Percentiles rank a stretch among this genome's conserved stretches.
Conservation (phyloP, 2,888 invertebrate genomes). For the Criorhina ranunculi region DNA sequence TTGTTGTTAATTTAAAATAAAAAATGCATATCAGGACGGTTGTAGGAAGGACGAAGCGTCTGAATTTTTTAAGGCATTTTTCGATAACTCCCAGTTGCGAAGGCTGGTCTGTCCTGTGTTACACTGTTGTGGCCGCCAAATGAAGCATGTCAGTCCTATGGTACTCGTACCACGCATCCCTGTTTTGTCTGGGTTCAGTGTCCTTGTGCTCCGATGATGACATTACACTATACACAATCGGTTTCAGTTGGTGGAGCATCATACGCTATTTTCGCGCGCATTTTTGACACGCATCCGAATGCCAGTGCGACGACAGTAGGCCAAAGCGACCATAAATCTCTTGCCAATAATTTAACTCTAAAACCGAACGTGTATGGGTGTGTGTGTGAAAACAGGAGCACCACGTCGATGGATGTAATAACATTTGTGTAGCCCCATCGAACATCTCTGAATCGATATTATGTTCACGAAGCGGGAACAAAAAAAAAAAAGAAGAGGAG, state of each 20-base stretch:
- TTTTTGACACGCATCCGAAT: slow-evolving; percentile 49
- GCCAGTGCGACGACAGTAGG: slow-evolving; percentile 25
- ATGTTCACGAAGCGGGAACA: slow-evolving; percentile 4
- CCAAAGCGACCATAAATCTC: slow-evolving; percentile 58
- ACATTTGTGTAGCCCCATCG: slow-evolving; percentile 33
- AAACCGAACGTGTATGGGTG: slow-evolving; percentile 28
- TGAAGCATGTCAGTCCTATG: slow-evolving; percentile 45
- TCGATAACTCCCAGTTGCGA: slow-evolving; percentile 26
- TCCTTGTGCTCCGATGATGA: slow-evolving; percentile 35
- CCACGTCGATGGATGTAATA: slow-evolving; percentile 45
- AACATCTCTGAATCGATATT: slow-evolving; percentile 57
- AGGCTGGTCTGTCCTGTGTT: slow-evolving; percentile 9
- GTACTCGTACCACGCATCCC: slow-evolving; percentile 32
- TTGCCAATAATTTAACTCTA: slow-evolving; percentile 68
- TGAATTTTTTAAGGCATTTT: slow-evolving; percentile 44
- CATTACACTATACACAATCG: slow-evolving; percentile 47
- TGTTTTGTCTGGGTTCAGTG: slow-evolving; percentile 25
- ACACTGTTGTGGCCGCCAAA: slow-evolving; percentile 60
- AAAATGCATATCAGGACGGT: slow-evolving; percentile 35
- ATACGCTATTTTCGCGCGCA: slow-evolving; percentile 21
- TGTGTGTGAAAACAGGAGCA: slow-evolving; percentile 30
- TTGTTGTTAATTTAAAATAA: slow-evolving; percentile 50
- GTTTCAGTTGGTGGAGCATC: slow-evolving; percentile 19
- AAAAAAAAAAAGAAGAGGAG: slow-evolving; percentile 8
- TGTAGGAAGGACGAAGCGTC: neutral